Conservation (phyloP, 2,797 vertebrate species). For the Darevskia nairensis region DNA sequence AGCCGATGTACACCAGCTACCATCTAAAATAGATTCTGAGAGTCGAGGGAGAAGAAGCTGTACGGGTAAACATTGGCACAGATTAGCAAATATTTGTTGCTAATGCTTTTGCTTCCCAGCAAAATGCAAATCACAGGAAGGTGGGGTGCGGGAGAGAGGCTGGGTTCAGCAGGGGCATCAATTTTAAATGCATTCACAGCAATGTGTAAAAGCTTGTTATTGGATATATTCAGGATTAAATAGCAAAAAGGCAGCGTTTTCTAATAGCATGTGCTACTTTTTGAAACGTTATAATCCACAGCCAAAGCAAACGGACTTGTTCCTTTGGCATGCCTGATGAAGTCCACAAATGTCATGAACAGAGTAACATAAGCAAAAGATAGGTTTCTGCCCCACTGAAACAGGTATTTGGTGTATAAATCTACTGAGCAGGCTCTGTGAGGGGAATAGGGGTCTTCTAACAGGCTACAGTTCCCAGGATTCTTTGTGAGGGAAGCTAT, state of each 20-base stretch:
- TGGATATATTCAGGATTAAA: background rate
- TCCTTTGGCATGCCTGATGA: background rate
- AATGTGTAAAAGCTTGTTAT: background rate
- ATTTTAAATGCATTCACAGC: background rate
- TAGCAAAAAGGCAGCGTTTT: background rate
- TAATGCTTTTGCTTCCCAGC: conserved; percentile 27
- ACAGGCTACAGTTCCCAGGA: no score
- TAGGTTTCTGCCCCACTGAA: background rate
- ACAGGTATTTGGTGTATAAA: background rate
- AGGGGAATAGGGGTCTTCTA: no score
- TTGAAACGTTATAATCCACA: no score
- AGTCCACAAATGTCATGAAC: background rate
- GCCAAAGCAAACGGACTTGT: background rate
- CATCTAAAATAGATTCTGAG: conserved; percentile 56
- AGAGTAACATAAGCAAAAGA: background rate
- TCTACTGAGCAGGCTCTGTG: background rate
- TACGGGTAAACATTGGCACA: conserved; percentile 56
- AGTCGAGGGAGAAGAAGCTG: conserved; percentile 44
- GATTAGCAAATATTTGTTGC: conserved; percentile 64
- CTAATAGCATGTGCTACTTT: background rate
- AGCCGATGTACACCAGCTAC: conserved; percentile 11
- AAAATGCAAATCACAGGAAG: conserved; percentile 45
- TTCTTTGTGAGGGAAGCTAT: no score
- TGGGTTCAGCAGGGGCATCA: background rate
- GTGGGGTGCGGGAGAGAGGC: background rate